Evolutionary conservation across 2,797 vertebrate species (phyloP).

Genomic region (Pipistrellus kuhlii): DNA sequence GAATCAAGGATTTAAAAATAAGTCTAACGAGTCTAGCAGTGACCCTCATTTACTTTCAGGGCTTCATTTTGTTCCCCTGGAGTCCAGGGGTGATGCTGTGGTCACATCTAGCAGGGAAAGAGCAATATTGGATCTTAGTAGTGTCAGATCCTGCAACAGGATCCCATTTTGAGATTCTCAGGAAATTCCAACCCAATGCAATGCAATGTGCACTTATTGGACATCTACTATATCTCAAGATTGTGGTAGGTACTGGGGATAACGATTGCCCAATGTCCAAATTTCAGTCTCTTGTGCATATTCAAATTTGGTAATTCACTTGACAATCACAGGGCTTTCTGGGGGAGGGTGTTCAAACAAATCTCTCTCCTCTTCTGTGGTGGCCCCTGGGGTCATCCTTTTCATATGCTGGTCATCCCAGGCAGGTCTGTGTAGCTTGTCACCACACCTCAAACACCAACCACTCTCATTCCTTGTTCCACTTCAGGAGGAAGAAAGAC

Average conservation of each 20-base stretch:
- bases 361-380: neutral
- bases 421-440: neutral
- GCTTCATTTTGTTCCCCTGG: too few species aligned
- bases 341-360: neutral
- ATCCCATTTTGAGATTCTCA: neutral
- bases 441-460: neutral
- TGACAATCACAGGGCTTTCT: neutral
- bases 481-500: neutral
- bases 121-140: neutral
- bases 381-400: neutral
- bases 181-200: neutral
- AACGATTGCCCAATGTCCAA: neutral
- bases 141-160: neutral
- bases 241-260: too few species aligned
- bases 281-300: neutral
- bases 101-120: neutral
- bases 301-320: constrained; percentile 27
- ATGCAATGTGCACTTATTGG: neutral
- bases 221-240: neutral
- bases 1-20: neutral
- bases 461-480: neutral
- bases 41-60: neutral
- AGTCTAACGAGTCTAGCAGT: neutral
- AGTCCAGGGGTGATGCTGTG: neutral
- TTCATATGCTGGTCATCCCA: neutral